A percentile compares a stretch with the other conserved stretches of the same genome.
Conservation (phyloP, 2,888 invertebrate genomes). For the Oscheius sp. region DNA sequence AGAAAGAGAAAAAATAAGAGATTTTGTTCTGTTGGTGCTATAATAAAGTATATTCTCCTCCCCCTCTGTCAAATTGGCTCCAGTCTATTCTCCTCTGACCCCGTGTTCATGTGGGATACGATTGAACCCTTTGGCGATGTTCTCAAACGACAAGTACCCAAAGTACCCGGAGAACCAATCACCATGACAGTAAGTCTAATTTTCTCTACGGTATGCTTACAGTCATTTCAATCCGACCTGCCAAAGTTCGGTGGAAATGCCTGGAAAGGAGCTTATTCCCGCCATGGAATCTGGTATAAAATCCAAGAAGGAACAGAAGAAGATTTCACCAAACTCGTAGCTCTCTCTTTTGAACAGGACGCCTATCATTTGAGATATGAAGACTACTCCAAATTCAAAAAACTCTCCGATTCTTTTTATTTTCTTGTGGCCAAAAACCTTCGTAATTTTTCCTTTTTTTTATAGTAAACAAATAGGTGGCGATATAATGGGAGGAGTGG, state of each 20-base stretch:
- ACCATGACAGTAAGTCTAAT: constrained; percentile 31
- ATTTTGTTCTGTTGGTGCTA: background rate
- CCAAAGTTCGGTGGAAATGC: constrained; percentile 36
- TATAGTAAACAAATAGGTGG: constrained; percentile 14
- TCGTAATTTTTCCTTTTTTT: background rate
- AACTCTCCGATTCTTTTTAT: background rate
- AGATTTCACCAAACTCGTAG: constrained; percentile 34
- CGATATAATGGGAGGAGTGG: constrained; percentile 36
- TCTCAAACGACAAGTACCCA: constrained; percentile 32
- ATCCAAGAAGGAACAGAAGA: constrained; percentile 24
- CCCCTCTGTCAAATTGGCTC: background rate
- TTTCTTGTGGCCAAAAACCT: constrained; percentile 18
- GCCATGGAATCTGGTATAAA: constrained; percentile 46
- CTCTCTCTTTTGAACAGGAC: constrained; percentile 27
- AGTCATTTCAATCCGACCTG: constrained; percentile 24
- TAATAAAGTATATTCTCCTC: background rate
- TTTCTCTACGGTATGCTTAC: background rate
- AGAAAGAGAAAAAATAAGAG: background rate
- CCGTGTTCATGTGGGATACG: constrained; percentile 7
- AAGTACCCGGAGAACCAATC: constrained; percentile 30
- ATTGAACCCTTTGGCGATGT: constrained; percentile 20
- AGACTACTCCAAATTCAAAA: background rate
- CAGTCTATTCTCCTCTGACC: too few species aligned
- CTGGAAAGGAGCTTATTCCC: constrained; percentile 44
- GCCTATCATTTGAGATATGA: constrained; percentile 30